A percentile compares a stretch with the other conserved stretches of the same genome.
Conservation (phyloP, 2,797 vertebrate species). For the Podargus strigoides region DNA sequence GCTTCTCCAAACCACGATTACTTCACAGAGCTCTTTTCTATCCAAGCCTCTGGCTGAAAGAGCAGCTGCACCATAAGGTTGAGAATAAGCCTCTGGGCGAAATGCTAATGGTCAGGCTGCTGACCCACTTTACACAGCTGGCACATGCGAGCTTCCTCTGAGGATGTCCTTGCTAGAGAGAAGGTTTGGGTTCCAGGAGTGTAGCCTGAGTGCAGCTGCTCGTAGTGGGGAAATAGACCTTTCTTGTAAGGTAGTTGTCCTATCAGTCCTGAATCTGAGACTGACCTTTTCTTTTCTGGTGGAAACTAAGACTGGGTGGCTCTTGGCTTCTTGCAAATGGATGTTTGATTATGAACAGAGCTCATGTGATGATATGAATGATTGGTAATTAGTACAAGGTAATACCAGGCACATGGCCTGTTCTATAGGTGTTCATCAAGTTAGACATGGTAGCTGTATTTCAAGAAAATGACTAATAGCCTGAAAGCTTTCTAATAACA, state of each 20-base stretch:
- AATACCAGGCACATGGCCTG: conserved; percentile 19
- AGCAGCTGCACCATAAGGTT: neutral
- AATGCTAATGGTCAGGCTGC: neutral
- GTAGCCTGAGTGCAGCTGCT: neutral
- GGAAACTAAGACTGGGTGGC: neutral
- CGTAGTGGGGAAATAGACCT: neutral
- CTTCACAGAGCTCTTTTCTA: neutral
- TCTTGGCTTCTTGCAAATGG: neutral
- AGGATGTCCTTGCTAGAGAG: neutral
- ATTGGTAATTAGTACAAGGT: conserved; percentile 4
- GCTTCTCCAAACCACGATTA: neutral
- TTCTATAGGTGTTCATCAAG: neutral
- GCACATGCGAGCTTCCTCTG: neutral
- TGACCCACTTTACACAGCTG: neutral
- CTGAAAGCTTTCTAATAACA: conserved; percentile 22
- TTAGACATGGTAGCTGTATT: neutral
- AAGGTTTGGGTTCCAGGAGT: neutral
- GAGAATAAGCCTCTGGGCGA: neutral
- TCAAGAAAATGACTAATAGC: conserved; percentile 23
- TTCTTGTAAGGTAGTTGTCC: neutral
- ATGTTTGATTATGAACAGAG: neutral
- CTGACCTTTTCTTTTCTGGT: neutral
- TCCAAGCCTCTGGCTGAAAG: neutral
- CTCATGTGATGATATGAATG: neutral
- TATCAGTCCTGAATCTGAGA: neutral